Percentiles rank a stretch among this genome's conserved stretches.
These are phyloP conservation scores for Cactoblastis cactorum DNA, from an alignment of 2,888 invertebrate species.

Conservation along the genomic window DNA sequence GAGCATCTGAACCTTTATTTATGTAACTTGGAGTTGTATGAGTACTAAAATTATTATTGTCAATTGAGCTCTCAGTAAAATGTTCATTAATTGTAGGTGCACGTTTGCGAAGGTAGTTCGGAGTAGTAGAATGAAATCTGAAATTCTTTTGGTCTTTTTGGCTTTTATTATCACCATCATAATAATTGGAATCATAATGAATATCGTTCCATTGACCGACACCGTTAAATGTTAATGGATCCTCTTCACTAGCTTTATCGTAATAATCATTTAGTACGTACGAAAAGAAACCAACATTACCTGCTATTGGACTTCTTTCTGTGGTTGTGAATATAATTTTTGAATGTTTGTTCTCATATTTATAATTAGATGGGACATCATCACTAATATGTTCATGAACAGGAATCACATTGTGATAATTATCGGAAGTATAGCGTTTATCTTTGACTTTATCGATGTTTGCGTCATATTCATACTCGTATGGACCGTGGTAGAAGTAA, in stretches of 20 bases:
- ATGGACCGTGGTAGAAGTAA: slow-evolving; percentile 47
- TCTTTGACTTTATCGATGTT: slow-evolving; percentile 53
- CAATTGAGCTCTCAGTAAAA: slow-evolving; percentile 29
- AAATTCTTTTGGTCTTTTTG: slow-evolving; percentile 1
- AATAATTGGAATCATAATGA: slow-evolving; percentile 28
- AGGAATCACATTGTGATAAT: slow-evolving; percentile 43
- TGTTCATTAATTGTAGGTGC: slow-evolving; percentile 20
- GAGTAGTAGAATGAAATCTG: slow-evolving; percentile 2
- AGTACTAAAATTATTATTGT: not conserved
- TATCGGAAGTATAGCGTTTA: slow-evolving; percentile 43
- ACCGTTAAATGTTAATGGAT: slow-evolving; percentile 50
- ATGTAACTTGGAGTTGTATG: slow-evolving; percentile 12
- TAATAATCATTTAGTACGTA: slow-evolving; percentile 57
- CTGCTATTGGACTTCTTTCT: slow-evolving; percentile 50
- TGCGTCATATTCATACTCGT: slow-evolving; percentile 45
- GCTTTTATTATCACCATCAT: not conserved
- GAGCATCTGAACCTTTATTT: slow-evolving; percentile 11
- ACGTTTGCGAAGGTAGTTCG: slow-evolving; percentile 14
- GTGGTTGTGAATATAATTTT: too few relatives aligned
- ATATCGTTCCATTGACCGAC: slow-evolving; percentile 48
- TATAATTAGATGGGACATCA: slow-evolving; percentile 31
- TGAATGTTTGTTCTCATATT: too few relatives aligned
- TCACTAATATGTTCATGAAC: slow-evolving; percentile 52
- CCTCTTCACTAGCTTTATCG: slow-evolving; percentile 48
- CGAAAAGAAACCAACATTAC: slow-evolving; percentile 56